Percentiles rank a stretch among this genome's conserved stretches.
These are phyloP conservation scores for Myathropa florea DNA, from an alignment of 2,888 invertebrate genomes.

Conservation along the genomic window DNA sequence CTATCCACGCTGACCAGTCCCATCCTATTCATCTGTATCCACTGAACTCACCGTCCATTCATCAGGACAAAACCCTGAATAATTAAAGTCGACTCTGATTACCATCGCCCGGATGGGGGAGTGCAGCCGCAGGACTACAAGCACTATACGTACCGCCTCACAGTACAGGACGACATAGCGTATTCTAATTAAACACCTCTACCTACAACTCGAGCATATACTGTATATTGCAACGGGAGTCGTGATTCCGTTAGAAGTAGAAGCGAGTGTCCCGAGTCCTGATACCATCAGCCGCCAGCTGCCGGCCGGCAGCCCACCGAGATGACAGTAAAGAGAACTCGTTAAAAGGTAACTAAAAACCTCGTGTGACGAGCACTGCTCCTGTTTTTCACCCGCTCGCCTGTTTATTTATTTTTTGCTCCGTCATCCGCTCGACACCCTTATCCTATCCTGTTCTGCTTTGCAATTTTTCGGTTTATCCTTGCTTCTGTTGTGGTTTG, in stretches of 20 bases:
- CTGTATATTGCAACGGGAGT: slow-evolving; percentile 61
- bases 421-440: neutral
- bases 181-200: slow-evolving; percentile 69
- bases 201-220: slow-evolving; percentile 7
- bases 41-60: slow-evolving; percentile 74
- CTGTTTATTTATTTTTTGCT: slow-evolving; percentile 9
- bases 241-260: slow-evolving; percentile 50
- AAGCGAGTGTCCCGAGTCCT: slow-evolving; percentile 11
- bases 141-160: neutral
- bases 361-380: slow-evolving; percentile 44
- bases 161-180: slow-evolving; percentile 8
- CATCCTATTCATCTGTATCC: slow-evolving; percentile 45
- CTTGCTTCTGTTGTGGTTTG: slow-evolving; percentile 66
- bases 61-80: slow-evolving; percentile 80
- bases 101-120: slow-evolving; percentile 75
- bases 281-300: neutral
- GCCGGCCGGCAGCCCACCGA: neutral
- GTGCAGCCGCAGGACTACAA: slow-evolving; percentile 37
- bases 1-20: slow-evolving; percentile 15
- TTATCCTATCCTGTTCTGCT: neutral
- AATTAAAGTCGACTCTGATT: slow-evolving; percentile 80
- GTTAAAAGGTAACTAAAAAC: slow-evolving; percentile 71
- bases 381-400: slow-evolving; percentile 14
- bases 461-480: slow-evolving; percentile 59
- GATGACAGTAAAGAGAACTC: slow-evolving; percentile 66